These are phyloP conservation scores for Caenorhabditis auriculariae DNA, from an alignment of 2,888 invertebrate species.

Conservation along the genomic window DNA sequence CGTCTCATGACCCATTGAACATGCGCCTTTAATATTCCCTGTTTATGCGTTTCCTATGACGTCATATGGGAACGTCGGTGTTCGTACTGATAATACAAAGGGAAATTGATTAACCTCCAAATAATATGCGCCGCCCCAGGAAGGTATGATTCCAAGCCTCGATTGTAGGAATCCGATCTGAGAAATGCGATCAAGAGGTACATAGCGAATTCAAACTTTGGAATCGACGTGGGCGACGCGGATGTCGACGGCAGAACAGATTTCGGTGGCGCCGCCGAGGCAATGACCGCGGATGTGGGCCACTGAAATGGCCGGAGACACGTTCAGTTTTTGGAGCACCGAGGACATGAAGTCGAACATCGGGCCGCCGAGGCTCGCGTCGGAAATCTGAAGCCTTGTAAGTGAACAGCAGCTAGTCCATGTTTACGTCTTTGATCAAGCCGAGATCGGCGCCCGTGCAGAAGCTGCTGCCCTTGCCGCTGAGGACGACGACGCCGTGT, in stretches of 20 bases:
- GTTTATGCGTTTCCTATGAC: too few species aligned
- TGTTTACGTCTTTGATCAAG: constrained; percentile 28
- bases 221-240: constrained; percentile 28
- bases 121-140: constrained; percentile 40
- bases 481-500: constrained; percentile 17
- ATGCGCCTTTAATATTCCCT: too few species aligned
- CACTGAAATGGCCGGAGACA: constrained; percentile 22
- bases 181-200: background rate
- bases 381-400: constrained; percentile 17
- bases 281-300: constrained; percentile 35
- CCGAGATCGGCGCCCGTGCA: constrained; percentile 40
- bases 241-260: constrained; percentile 34
- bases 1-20: too few species aligned
- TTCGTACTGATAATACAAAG: too few species aligned
- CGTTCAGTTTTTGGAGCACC: constrained; percentile 12
- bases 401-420: too few species aligned
- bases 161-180: constrained; percentile 37
- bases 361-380: constrained; percentile 18
- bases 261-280: constrained; percentile 43
- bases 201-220: constrained; percentile 7
- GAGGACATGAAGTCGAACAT: constrained; percentile 39
- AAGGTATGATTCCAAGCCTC: constrained; percentile 39
- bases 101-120: constrained; percentile 12
- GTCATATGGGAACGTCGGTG: too few species aligned
- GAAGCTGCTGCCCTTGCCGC: constrained; percentile 32